Conservation (phyloP, 2,888 invertebrate species). For the Noctuana brunneofusca region DNA sequence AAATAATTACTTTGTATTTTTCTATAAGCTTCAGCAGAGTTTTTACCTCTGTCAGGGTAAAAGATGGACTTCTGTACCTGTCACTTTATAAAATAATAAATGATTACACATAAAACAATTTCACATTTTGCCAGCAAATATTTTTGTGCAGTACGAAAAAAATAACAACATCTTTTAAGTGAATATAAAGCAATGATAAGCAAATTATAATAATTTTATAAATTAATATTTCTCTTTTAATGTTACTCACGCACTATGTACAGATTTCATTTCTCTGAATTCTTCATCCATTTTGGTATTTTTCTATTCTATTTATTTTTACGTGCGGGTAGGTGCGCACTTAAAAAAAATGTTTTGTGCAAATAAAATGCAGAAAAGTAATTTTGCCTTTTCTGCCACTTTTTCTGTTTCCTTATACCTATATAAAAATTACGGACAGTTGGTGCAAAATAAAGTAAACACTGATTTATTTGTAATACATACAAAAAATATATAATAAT, state of each 20-base stretch:
- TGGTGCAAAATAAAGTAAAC: too few species aligned
- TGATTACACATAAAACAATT: neutral
- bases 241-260: neutral
- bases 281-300: neutral
- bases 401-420: too few species aligned
- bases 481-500: too few species aligned
- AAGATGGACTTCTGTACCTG: constrained; percentile 61
- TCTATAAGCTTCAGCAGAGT: constrained; percentile 57
- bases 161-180: too few species aligned
- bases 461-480: too few species aligned
- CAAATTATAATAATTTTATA: neutral
- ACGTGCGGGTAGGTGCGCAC: too few species aligned
- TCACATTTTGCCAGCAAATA: neutral
- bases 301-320: too few species aligned
- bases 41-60: constrained; percentile 58
- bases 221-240: neutral
- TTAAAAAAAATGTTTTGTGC: too few species aligned
- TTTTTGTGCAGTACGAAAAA: neutral
- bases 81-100: neutral
- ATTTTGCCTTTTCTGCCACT: too few species aligned
- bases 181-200: too few species aligned
- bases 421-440: too few species aligned
- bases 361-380: too few species aligned
- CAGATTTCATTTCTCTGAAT: neutral
- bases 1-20: constrained; percentile 59